phyloP scores from a whole-genome alignment of 2,888 invertebrate species.

The Bugula neritina region DNA sequence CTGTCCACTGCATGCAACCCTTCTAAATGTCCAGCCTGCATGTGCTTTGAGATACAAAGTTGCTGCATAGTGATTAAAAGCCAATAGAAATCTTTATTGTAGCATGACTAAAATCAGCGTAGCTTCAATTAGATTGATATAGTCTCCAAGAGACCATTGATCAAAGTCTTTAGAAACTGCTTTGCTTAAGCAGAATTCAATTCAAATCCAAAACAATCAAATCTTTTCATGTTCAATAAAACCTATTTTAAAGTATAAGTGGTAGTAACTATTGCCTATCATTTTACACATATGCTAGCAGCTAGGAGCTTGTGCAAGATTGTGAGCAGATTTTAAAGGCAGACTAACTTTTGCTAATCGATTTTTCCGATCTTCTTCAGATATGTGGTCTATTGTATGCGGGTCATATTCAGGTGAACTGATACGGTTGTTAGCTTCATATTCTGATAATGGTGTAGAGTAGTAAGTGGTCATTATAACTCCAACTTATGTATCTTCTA shows the following conservation, averaged over 20 bases:
- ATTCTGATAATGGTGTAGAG: neutral
- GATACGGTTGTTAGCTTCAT: neutral
- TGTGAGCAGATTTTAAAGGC: too few species aligned
- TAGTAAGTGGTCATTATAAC: neutral
- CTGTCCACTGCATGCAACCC: too few species aligned
- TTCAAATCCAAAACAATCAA: neutral
- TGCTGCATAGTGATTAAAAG: too few species aligned
- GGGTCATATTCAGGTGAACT: neutral
- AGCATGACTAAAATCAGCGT: too few species aligned
- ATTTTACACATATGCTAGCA: too few species aligned
- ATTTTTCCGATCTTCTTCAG: neutral
- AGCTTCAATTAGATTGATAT: too few species aligned
- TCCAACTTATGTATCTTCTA: too few species aligned
- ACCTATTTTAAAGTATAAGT: neutral
- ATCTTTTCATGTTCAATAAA: neutral
- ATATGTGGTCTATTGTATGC: neutral
- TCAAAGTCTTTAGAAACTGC: neutral
- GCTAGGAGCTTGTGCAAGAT: too few species aligned
- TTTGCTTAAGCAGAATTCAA: neutral
- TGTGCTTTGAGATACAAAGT: too few species aligned
- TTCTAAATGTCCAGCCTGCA: too few species aligned
- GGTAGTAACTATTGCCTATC: neutral
- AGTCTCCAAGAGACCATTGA: constrained; percentile 19
- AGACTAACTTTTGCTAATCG: neutral
- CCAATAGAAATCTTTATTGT: too few species aligned